A percentile compares a stretch with the other conserved stretches of the same genome.
These are phyloP conservation scores for Hozukius guyotensis DNA, from an alignment of 2,797 vertebrate genomes.

Conservation along the genomic window DNA sequence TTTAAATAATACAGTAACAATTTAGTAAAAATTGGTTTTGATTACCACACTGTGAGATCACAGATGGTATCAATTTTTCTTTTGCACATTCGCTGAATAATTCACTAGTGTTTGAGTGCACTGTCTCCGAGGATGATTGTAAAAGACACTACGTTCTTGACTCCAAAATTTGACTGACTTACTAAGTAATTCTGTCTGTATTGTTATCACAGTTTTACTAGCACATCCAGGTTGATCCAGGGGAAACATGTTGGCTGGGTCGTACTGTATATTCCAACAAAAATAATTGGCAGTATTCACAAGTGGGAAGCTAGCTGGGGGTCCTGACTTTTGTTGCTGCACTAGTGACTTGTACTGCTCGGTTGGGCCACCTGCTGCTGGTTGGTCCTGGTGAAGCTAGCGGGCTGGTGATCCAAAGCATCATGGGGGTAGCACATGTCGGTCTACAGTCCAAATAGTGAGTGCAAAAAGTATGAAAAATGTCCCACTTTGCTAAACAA, in stretches of 20 bases:
- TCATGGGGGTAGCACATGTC: not conserved
- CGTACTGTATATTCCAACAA: not conserved
- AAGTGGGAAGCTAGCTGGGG: not conserved
- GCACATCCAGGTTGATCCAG: not conserved
- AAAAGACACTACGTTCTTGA: not conserved
- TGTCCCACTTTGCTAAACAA: not conserved
- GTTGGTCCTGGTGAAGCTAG: constrained; percentile 25
- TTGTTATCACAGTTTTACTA: not conserved
- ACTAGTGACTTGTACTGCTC: constrained; percentile 8
- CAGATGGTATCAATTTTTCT: constrained; percentile 18
- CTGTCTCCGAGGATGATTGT: not conserved
- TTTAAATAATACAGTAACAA: constrained; percentile 12
- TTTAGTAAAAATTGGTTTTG: not conserved
- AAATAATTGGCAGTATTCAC: not conserved
- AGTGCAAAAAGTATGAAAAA: not conserved
- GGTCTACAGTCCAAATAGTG: not conserved
- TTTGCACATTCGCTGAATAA: constrained; percentile 14
- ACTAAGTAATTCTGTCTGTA: not conserved
- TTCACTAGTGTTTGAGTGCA: not conserved
- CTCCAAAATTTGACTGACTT: not conserved
- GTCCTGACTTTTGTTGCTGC: constrained; percentile 10
- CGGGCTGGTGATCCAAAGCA: not conserved
- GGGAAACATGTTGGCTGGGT: not conserved
- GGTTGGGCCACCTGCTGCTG: constrained; percentile 10
- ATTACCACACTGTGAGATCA: constrained; percentile 11